Conservation (phyloP, 2,113 vertebrate genomes). For the Salminus brasiliensis region DNA sequence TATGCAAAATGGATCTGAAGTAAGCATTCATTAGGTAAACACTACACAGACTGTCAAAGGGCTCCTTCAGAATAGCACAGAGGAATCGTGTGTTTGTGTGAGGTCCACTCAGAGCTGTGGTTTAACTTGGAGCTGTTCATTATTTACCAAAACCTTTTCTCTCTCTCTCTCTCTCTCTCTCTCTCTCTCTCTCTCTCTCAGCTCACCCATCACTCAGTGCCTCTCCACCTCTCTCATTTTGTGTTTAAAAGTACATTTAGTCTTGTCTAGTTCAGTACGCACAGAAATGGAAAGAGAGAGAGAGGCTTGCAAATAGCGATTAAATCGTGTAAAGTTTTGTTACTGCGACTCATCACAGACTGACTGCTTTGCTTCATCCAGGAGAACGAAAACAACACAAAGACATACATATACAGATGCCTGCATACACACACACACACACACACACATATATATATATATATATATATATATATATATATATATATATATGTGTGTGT, state of each 20-base stretch:
- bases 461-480: too few relatives aligned
- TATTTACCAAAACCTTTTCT: conserved; percentile 27
- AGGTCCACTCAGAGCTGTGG: conserved; percentile 12
- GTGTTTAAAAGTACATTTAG: not conserved
- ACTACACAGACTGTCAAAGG: conserved; percentile 19
- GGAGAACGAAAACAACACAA: conserved; percentile 39
- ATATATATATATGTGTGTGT: too few relatives aligned
- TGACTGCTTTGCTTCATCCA: conserved; percentile 15
- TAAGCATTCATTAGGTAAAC: conserved; percentile 46
- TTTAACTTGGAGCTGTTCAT: conserved; percentile 15
- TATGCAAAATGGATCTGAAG: conserved; percentile 43
- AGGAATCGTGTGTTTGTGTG: conserved; percentile 28
- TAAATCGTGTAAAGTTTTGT: conserved; percentile 34
- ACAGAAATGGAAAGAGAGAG: not conserved
- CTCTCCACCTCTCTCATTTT: not conserved
- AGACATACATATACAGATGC: too few relatives aligned
- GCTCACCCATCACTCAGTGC: not conserved
- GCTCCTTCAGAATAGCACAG: conserved; percentile 27
- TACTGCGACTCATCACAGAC: conserved; percentile 32
- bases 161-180: conserved; percentile 1
- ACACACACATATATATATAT: too few relatives aligned
- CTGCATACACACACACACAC: too few relatives aligned
- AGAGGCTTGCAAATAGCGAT: conserved; percentile 10
- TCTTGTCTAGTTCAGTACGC: not conserved
- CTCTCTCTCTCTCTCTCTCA: conserved; percentile 10